Evolutionary conservation across 2,888 invertebrate species (phyloP).

Genomic region (Ornithoptera priamus): DNA sequence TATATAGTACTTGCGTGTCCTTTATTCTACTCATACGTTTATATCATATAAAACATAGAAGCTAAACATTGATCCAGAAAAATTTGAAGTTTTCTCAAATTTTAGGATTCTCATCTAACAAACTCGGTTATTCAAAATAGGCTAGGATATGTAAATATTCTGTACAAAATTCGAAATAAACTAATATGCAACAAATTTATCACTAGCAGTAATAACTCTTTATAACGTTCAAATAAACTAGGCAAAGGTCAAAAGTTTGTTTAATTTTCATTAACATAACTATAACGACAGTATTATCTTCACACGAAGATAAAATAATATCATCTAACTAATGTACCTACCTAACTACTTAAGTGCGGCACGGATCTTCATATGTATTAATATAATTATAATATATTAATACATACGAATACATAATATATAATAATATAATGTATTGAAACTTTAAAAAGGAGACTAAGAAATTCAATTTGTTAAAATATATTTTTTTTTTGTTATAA

Average conservation of each 20-base stretch:
- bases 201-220: background rate
- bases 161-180: background rate
- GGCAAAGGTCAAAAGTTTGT: constrained; percentile 47
- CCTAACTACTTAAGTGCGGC: background rate
- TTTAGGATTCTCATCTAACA: no score
- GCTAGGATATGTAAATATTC: background rate
- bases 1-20: background rate
- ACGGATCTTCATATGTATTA: background rate
- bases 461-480: no score
- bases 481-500: no score
- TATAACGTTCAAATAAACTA: constrained; percentile 21
- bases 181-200: background rate
- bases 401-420: no score
- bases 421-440: background rate
- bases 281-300: constrained; percentile 32
- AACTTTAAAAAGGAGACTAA: background rate
- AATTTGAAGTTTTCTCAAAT: no score
- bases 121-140: background rate
- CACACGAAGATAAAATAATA: constrained; percentile 23
- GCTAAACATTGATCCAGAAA: background rate
- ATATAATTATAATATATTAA: no score
- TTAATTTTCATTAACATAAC: constrained; percentile 46
- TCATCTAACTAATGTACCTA: constrained; percentile 7
- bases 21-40: background rate
- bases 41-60: background rate